Percentiles rank a stretch among this genome's conserved stretches.
Evolutionary conservation across 2,113 vertebrate genomes (phyloP).

Genomic region (Chelonoidis abingdonii): DNA sequence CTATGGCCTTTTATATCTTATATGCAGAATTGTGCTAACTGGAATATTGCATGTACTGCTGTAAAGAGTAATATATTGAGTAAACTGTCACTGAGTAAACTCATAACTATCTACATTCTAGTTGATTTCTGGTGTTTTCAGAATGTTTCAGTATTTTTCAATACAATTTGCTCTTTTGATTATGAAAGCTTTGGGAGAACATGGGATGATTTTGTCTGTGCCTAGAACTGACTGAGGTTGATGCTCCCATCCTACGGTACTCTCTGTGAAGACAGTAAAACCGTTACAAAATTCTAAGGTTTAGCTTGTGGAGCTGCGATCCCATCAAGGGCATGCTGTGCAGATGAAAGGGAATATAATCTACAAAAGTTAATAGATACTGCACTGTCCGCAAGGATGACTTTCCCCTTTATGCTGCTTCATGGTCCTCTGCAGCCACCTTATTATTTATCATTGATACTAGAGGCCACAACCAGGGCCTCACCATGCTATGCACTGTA

Average conservation of each 20-base stretch:
- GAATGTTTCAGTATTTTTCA: neutral
- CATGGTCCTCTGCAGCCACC: neutral
- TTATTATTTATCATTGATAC: neutral
- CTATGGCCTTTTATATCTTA: no score
- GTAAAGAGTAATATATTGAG: neutral
- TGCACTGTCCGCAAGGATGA: no score
- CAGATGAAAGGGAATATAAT: no score
- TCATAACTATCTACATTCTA: neutral
- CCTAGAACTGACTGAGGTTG: neutral
- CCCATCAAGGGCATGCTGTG: no score
- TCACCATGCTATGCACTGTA: neutral
- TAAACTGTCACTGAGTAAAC: neutral
- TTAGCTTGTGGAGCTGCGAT: neutral
- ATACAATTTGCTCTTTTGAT: neutral
- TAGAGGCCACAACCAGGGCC: neutral
- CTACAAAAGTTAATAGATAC: no score
- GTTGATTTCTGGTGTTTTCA: neutral
- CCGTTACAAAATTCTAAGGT: neutral
- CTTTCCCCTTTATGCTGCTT: no score
- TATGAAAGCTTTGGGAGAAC: neutral
- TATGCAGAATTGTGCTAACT: neutral
- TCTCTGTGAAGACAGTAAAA: neutral
- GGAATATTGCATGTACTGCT: neutral
- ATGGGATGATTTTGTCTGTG: neutral
- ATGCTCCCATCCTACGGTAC: neutral